Conservation (phyloP, 2,888 invertebrate genomes). For the Rhagophthalmus giganteus region DNA sequence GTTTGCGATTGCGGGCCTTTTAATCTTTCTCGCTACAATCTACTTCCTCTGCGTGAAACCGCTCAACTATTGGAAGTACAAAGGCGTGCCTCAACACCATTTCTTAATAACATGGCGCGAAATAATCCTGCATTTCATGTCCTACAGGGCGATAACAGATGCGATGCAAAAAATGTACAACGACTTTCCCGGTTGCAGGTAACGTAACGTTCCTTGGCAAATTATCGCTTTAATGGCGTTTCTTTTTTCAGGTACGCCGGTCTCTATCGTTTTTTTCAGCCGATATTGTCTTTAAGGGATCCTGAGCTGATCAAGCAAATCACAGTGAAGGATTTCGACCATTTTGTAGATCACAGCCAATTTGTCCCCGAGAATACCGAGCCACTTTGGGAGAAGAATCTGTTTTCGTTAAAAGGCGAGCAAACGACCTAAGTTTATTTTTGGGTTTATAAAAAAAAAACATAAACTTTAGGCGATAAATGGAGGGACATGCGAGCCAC, state of each 20-base stretch:
- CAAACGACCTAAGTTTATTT: neutral
- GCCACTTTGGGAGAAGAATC: constrained; percentile 57
- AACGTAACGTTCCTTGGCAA: no score
- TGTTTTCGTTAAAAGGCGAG: constrained; percentile 25
- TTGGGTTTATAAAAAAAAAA: constrained; percentile 4
- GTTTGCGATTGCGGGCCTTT: no score
- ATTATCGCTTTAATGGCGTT: no score
- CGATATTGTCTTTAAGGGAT: no score
- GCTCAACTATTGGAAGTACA: neutral
- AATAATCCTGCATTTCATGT: neutral
- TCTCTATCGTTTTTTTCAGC: no score
- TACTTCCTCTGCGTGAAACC: neutral
- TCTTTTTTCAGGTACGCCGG: no score
- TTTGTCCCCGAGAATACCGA: constrained; percentile 50
- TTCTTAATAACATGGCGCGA: neutral
- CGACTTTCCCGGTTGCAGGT: neutral
- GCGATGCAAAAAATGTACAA: neutral
- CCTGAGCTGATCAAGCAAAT: constrained; percentile 63
- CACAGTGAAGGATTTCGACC: constrained; percentile 57
- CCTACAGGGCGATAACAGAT: neutral
- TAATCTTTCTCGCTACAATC: no score
- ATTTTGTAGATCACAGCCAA: constrained; percentile 12
- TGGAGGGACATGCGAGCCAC: constrained; percentile 44
- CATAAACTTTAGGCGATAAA: constrained; percentile 34
- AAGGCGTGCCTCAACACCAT: neutral